phyloP scores from a whole-genome alignment of 1,140 invertebrate genomes.

The Brachionus paranguensis region DNA sequence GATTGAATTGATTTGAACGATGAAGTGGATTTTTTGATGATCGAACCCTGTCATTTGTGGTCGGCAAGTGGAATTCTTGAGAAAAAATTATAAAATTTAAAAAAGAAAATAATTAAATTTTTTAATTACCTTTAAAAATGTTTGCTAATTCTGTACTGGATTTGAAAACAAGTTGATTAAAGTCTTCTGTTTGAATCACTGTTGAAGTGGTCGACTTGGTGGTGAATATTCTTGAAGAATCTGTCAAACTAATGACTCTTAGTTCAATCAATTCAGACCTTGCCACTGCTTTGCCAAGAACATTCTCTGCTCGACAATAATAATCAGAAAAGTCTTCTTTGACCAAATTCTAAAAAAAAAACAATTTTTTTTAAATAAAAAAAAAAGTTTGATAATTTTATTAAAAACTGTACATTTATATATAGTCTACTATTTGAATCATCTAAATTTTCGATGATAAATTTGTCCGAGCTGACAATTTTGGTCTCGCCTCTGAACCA shows the following conservation, averaged over 20 bases:
- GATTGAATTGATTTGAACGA: neutral
- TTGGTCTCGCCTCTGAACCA: conserved; percentile 12
- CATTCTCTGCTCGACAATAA: neutral
- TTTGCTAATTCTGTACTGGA: neutral
- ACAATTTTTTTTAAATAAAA: neutral
- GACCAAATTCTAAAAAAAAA: neutral
- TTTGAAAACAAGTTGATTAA: neutral
- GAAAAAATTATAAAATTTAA: neutral
- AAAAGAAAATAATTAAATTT: too few species aligned
- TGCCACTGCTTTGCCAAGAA: neutral
- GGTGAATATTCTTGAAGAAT: neutral
- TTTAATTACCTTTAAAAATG: neutral
- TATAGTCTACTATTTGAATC: neutral
- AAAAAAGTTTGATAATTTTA: neutral
- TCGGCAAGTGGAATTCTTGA: neutral
- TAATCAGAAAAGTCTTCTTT: conserved; percentile 16
- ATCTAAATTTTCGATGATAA: neutral
- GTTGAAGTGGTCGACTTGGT: neutral
- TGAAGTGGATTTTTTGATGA: neutral
- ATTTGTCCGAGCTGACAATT: neutral
- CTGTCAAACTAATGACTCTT: neutral
- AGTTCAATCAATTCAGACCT: conserved; percentile 21
- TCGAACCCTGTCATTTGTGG: neutral
- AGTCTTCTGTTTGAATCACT: neutral
- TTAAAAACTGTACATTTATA: conserved; percentile 33